A percentile compares a stretch with the other conserved stretches of the same genome.
Evolutionary conservation across 2,797 vertebrate species (phyloP).

Genomic region (Rachycentron canadum): DNA sequence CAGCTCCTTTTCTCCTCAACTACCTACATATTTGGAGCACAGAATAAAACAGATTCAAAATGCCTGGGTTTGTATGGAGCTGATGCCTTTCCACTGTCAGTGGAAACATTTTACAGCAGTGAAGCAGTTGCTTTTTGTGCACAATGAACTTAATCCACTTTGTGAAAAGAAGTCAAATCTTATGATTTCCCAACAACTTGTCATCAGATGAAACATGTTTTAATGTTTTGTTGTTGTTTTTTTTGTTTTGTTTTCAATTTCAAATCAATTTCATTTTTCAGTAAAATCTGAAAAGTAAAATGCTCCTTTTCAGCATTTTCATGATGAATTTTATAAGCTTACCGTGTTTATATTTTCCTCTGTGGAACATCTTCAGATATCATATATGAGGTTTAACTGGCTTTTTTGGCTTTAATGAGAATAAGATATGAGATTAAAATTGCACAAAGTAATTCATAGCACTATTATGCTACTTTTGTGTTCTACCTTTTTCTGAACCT

Average conservation of each 20-base stretch:
- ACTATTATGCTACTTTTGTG: not conserved
- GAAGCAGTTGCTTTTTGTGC: not conserved
- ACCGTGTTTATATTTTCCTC: not conserved
- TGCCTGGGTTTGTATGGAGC: too few relatives aligned
- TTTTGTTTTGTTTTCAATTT: too few relatives aligned
- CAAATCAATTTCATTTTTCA: too few relatives aligned
- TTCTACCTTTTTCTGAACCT: conserved; percentile 22
- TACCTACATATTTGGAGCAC: too few relatives aligned
- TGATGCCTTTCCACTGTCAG: too few relatives aligned
- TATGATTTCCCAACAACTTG: not conserved
- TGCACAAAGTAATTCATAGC: not conserved
- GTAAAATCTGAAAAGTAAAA: not conserved
- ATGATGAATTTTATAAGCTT: not conserved
- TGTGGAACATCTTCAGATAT: not conserved
- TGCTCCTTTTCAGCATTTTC: not conserved
- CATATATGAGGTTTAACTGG: not conserved
- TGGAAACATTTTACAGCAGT: not conserved
- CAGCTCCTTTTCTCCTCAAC: too few relatives aligned
- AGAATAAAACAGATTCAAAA: too few relatives aligned
- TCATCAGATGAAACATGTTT: not conserved
- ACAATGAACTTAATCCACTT: not conserved
- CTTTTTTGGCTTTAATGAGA: not conserved
- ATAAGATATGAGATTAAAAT: not conserved
- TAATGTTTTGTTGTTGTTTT: too few relatives aligned
- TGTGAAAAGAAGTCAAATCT: not conserved